Evolutionary conservation across 2,797 vertebrate species (phyloP), one percentile per base, ranked within the genome.

Genomic region (Microcaecilia unicolor): DNA sequence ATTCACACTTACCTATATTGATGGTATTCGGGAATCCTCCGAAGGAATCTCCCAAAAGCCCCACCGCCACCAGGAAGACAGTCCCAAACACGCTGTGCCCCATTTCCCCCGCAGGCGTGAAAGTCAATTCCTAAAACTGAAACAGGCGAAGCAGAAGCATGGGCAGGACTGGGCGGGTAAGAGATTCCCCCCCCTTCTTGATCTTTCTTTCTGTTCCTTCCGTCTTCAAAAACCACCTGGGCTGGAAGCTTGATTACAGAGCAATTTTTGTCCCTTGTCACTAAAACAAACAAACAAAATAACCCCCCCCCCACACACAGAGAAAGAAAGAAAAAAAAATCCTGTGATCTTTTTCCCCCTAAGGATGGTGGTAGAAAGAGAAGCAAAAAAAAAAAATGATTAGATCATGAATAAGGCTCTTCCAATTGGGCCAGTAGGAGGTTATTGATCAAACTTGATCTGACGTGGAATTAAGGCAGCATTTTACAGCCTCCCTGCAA

Each of bases 11-110:
- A 97, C 95, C 93, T 72, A 98, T 97, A 64, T 93, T 97, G 55
- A 97, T 97, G 83, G 95, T 95, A 76, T 94, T 97, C 31, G 95
- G 95, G 67, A 98, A 94, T 56, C 88, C 95, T 35, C 85, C 90
- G 57, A 74, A 74, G 49, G 89, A 86, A 69, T 78, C 78, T 53
- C 86, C 88, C 63, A 84, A 80, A 67, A 96, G 81, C 86, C 87
- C 89, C 67, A 89, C 80, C 57, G 95, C 74, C 58, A 92, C 61
- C 67, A 92, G 72, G 78, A 76, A 45, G 35, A 91, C 59, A 30
- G 76, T 67, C 55, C 48, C 74, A 34, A 69, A 55, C 75, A 72
- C 56, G 70, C 72, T 79, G 51, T 85, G 91, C 85, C 89, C 88
- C 94, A 97, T 98, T 78, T 88, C 91, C 81, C 64, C 81, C 64